Base-by-base conservation (phyloP, 1,140 invertebrate species). In the Spodoptera litura region DNA sequence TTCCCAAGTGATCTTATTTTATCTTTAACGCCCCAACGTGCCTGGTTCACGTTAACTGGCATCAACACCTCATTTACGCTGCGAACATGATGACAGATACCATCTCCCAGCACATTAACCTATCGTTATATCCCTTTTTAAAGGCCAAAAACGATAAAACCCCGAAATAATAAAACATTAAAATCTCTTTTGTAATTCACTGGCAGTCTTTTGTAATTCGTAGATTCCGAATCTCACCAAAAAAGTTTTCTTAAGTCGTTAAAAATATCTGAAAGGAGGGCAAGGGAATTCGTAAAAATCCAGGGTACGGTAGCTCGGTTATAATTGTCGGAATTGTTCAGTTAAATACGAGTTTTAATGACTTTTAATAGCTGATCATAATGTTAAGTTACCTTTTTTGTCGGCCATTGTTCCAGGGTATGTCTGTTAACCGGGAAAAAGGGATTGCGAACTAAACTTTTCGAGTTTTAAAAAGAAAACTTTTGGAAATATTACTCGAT, bases 311-410 rank as follows among this genome's bases (percentile, higher is more conserved):
- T 12, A 20, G 56, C 59, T 2, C 12, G 58, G 25, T 64, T 64
- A 55, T 75, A 64, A 75, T 75, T 64, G 73, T 62, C 59, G 27
- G 13, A 62, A 75, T 64, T 62, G 72, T 77, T 76, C 74, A 31
- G 27, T 66, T 64, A 66, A 76, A 64, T 76, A 77, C 51, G 74
- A 77, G 52, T 77, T 77, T 77, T 68, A 66, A 77, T 77, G 51
- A 77, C 61, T 77, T 68, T 38, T 77, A 68, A 77, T 77, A 56
- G 62, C 35, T 68, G 53, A 77, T 77, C 51, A 55, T 56, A 58
- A 77, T 55, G 27, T 68, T 55, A 68, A 77, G 61, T 68, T 66
- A 58, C 62, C 55, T 68, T 66, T 56, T 68, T 31, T 27, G 13
- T 11, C 20, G 4, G 52, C 20, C 35, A 27, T 68, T 44, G 62